Conservation (phyloP, 2,797 vertebrate species). For the Bryconaethiops microstoma region DNA sequence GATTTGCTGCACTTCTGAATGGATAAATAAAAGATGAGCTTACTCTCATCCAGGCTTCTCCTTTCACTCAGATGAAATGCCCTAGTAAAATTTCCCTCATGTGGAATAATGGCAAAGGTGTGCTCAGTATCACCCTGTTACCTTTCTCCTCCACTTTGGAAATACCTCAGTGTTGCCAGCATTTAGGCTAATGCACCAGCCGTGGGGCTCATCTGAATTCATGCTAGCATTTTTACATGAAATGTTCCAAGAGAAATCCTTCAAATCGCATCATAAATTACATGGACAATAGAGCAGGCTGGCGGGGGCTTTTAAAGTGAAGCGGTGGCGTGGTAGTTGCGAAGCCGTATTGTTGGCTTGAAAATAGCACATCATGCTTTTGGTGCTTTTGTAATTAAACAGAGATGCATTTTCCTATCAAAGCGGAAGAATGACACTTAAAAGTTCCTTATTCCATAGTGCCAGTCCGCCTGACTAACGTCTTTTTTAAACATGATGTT, state of each 20-base stretch:
- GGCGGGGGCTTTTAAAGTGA: not conserved
- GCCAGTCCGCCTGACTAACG: not conserved
- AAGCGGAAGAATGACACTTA: not conserved
- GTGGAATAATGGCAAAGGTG: conserved; percentile 64
- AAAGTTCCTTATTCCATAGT: not conserved
- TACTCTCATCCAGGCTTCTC: conserved; percentile 27
- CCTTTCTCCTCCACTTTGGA: conserved; percentile 36
- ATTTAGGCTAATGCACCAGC: conserved; percentile 26
- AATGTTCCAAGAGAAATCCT: not conserved
- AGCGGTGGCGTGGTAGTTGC: not conserved
- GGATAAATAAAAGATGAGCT: conserved; percentile 61
- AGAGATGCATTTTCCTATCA: not conserved
- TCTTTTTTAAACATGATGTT: no score
- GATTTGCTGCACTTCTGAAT: conserved; percentile 52
- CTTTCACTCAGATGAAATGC: conserved; percentile 42
- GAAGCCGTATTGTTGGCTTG: not conserved
- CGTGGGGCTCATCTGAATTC: conserved; percentile 7
- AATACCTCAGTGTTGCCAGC: conserved; percentile 8
- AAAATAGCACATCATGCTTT: not conserved
- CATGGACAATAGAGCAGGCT: not conserved
- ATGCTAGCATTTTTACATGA: conserved; percentile 4
- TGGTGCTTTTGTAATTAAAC: not conserved
- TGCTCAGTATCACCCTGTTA: conserved; percentile 40
- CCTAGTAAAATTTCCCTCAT: conserved; percentile 58
- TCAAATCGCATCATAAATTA: conserved; percentile 24